phyloP scores from a whole-genome alignment of 2,797 vertebrate genomes.

The Lacerta bilineata region DNA sequence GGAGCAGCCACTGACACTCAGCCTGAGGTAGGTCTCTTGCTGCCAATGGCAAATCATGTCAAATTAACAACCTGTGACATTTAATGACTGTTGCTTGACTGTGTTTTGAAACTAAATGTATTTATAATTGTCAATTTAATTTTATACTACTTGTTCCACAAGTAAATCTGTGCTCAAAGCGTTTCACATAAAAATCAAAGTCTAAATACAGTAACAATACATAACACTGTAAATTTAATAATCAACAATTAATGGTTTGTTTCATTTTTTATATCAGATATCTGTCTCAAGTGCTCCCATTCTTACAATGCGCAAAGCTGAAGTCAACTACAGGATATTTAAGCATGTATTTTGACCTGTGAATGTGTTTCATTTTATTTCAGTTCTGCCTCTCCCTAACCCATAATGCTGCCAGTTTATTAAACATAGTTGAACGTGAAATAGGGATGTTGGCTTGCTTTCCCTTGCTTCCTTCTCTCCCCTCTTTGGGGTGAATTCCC shows the following conservation, averaged over 20 bases:
- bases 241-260: not conserved
- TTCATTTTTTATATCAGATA: not conserved
- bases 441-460: not conserved
- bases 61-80: not conserved
- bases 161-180: too few species aligned
- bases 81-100: constrained; percentile 7
- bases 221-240: too few species aligned
- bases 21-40: constrained; percentile 87
- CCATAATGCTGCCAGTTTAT: not conserved
- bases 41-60: not conserved
- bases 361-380: not conserved
- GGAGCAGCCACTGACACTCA: constrained; percentile 90
- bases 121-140: too few species aligned
- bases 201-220: too few species aligned
- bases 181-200: too few species aligned
- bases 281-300: constrained; percentile 12
- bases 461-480: not conserved
- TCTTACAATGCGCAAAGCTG: constrained; percentile 38
- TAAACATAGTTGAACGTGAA: not conserved
- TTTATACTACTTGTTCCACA: too few species aligned
- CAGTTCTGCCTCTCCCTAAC: not conserved
- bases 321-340: constrained; percentile 30
- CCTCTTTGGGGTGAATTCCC: not conserved
- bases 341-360: not conserved
- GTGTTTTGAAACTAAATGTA: constrained; percentile 23